Percentiles rank a stretch among this genome's conserved stretches.
Evolutionary conservation across 2,113 vertebrate species (phyloP).

Genomic region (Boleophthalmus pectinirostris): DNA sequence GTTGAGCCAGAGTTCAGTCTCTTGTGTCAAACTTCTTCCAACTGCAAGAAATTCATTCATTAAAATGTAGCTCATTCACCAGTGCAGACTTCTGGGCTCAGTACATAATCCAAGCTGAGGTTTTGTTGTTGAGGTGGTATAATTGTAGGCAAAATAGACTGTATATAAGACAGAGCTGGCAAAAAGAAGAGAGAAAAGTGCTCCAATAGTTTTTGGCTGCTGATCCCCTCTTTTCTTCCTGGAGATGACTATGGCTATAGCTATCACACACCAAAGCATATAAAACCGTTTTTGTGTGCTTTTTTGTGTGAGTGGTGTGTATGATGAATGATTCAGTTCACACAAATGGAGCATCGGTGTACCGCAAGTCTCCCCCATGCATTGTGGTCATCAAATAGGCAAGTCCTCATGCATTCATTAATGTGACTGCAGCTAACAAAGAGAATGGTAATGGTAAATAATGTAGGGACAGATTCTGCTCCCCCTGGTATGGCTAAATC

Average conservation of each 20-base stretch:
- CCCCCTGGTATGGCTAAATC: slow-evolving; percentile 33
- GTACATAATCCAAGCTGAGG: slow-evolving; percentile 1
- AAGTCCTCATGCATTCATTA: slow-evolving; percentile 72
- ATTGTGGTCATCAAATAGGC: slow-evolving; percentile 69
- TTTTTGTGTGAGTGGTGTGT: slow-evolving; percentile 11
- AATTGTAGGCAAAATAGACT: background rate
- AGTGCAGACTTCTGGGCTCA: background rate
- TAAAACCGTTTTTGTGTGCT: slow-evolving; percentile 6
- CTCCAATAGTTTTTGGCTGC: background rate
- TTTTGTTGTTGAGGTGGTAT: slow-evolving; percentile 2
- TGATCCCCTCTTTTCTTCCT: background rate
- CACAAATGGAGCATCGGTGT: slow-evolving; percentile 70
- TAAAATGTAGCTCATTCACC: background rate
- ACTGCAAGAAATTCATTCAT: background rate
- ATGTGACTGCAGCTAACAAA: slow-evolving; percentile 63
- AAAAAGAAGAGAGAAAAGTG: background rate
- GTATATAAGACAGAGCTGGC: background rate
- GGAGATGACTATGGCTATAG: slow-evolving; percentile 20
- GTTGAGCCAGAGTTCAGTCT: background rate
- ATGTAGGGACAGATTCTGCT: slow-evolving; percentile 59
- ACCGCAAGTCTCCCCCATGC: slow-evolving; percentile 54
- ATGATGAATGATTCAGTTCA: slow-evolving; percentile 65
- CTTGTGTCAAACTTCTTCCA: background rate
- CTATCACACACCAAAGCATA: background rate
- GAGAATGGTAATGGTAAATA: slow-evolving; percentile 65